These are phyloP conservation scores for Prietella phreatophila DNA, from an alignment of 2,113 vertebrate genomes.

Conservation along the genomic window DNA sequence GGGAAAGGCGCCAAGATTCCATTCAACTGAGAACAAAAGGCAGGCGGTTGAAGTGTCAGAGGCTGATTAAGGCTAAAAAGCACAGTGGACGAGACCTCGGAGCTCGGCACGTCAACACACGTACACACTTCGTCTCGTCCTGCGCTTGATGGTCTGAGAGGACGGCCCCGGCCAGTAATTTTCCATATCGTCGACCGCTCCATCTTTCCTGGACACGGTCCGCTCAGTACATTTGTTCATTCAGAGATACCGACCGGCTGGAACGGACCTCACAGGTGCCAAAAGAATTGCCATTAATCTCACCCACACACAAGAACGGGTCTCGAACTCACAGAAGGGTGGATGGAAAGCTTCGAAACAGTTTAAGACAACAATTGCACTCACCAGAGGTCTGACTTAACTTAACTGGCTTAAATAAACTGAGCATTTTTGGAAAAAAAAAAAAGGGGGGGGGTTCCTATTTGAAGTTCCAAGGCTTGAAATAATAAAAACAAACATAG, in stretches of 20 bases:
- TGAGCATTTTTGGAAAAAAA: background rate
- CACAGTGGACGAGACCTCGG: conserved; percentile 29
- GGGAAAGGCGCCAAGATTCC: conserved; percentile 69
- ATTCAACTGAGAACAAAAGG: conserved; percentile 66
- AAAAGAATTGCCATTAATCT: conserved; percentile 46
- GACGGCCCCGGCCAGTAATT: conserved; percentile 10
- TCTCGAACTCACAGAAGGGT: background rate
- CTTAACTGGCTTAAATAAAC: background rate
- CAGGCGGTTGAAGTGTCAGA: conserved; percentile 58
- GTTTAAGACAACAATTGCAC: too few relatives aligned
- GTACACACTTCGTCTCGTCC: background rate
- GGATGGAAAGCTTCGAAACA: background rate
- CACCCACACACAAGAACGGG: background rate
- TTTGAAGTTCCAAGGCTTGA: background rate
- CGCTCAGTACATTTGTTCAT: background rate
- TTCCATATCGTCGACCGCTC: conserved; percentile 31
- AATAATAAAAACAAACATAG: background rate
- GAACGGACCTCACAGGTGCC: conserved; percentile 71
- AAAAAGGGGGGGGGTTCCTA: background rate
- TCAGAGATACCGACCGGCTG: background rate
- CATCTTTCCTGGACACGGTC: conserved; percentile 12
- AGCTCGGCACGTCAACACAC: conserved; percentile 19
- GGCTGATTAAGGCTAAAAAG: conserved; percentile 58
- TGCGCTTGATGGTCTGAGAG: conserved; percentile 6
- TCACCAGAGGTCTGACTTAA: background rate